These are phyloP conservation scores for Hyposoter didymator DNA, from an alignment of 2,888 invertebrate genomes.

Conservation along the genomic window DNA sequence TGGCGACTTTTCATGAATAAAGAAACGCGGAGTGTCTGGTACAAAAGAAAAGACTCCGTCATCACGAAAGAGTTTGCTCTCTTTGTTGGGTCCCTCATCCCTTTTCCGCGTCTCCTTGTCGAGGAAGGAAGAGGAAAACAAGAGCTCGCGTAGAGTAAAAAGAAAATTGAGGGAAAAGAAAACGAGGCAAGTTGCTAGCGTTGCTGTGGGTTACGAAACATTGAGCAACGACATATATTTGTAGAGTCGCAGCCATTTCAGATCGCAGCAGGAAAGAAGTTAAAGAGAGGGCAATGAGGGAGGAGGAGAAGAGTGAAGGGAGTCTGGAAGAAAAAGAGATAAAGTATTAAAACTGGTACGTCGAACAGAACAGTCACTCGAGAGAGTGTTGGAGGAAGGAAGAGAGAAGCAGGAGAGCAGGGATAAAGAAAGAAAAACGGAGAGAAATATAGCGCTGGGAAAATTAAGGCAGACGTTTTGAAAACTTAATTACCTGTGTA, in stretches of 20 bases:
- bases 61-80: slow-evolving; percentile 33
- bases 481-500: slow-evolving; percentile 84
- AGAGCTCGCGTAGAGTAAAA: slow-evolving; percentile 45
- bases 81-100: background rate
- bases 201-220: slow-evolving; percentile 51
- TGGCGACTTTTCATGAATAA: slow-evolving; percentile 66
- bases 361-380: slow-evolving; percentile 68
- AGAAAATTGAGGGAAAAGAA: slow-evolving; percentile 29
- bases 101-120: background rate
- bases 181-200: slow-evolving; percentile 22
- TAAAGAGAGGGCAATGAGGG: slow-evolving; percentile 7
- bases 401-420: slow-evolving; percentile 1
- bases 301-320: background rate
- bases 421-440: slow-evolving; percentile 68
- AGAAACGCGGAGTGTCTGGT: slow-evolving; percentile 57
- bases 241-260: slow-evolving; percentile 48
- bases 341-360: slow-evolving; percentile 47
- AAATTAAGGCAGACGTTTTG: slow-evolving; percentile 79
- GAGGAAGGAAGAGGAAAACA: slow-evolving; percentile 45
- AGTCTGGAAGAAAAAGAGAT: slow-evolving; percentile 20
- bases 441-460: slow-evolving; percentile 68
- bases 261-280: slow-evolving; percentile 19
- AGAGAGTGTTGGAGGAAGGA: slow-evolving; percentile 60
- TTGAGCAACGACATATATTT: slow-evolving; percentile 23
- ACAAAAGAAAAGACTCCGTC: slow-evolving; percentile 45